Conservation (phyloP, 2,797 vertebrate species). For the Neosalanx taihuensis region DNA sequence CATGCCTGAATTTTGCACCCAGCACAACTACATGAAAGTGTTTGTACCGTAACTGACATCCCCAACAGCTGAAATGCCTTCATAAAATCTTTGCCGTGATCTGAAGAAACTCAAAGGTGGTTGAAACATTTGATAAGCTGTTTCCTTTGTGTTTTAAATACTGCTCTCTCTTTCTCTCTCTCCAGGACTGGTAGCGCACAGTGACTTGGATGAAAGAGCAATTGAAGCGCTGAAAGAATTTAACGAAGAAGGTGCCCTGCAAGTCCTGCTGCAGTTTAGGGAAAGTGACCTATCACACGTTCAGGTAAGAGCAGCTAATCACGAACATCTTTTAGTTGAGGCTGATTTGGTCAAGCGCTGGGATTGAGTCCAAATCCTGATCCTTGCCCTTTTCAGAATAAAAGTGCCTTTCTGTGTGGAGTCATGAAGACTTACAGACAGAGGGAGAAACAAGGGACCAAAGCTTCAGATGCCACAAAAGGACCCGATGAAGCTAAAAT, state of each 20-base stretch:
- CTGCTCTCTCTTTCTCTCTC: constrained; percentile 28
- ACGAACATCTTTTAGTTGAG: background rate
- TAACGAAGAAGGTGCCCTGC: constrained; percentile 94
- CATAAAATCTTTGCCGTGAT: constrained; percentile 16
- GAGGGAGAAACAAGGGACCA: constrained; percentile 96
- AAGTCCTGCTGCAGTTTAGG: constrained; percentile 96
- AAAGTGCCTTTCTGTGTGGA: constrained; percentile 99
- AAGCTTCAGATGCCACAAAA: constrained; percentile 92
- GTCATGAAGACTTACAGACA: constrained; percentile 99
- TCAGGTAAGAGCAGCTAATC: constrained; percentile 76
- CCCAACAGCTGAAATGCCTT: background rate
- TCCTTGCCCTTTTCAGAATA: constrained; percentile 80
- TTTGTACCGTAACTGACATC: background rate
- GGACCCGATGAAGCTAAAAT: constrained; percentile 96
- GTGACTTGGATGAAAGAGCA: constrained; percentile 96
- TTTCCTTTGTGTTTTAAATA: background rate
- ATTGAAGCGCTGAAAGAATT: constrained; percentile 98
- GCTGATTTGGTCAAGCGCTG: background rate
- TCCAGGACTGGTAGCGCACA: constrained; percentile 92
- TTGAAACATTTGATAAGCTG: background rate
- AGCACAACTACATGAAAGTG: too few species aligned
- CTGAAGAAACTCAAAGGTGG: constrained; percentile 12
- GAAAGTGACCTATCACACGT: constrained; percentile 98
- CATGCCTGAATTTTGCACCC: background rate
- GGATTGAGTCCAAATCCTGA: background rate